Base-by-base conservation (phyloP, 1,140 invertebrate species). In the Lanistes nyassanus region DNA sequence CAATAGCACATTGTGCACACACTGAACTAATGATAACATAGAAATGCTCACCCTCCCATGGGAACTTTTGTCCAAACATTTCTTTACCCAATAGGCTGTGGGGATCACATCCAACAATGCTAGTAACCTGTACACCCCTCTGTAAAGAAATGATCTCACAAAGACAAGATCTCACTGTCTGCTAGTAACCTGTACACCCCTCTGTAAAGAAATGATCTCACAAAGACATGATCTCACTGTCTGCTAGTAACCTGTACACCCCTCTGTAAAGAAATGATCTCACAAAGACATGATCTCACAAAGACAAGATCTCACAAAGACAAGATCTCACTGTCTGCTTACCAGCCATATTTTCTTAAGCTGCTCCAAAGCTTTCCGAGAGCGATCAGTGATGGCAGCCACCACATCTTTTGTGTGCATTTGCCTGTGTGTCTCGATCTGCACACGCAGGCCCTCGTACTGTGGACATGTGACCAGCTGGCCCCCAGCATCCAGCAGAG, bases 301-400 rank as follows among this genome's bases (percentile, higher is more conserved):
- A n/a, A n/a, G n/a, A n/a, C n/a, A n/a, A n/a, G n/a, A n/a, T n/a
- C n/a, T n/a, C n/a, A n/a, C n/a, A n/a, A n/a, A n/a, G n/a, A n/a
- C n/a, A n/a, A n/a, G n/a, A 2, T 23, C 23, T 60, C 56, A 60
- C 42, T 47, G 9, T 47, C 31, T 51, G 69, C 82, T 76, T 76
- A 86, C 85, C 81, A 83, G 76, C 83, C 84, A 87, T 13, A 82
- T 75, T 58, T 84, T 75, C 34, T 69, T 58, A 1, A 87, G 76
- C 34, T 72, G 70, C 60, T 72, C 70, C 67, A 26, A 19, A 82
- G 72, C 16, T 66, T 85, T 85, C 37, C 81, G 82, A 19, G 79
- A 79, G 31, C 83, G 80, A 23, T 82, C 79, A 34, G 67, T 34
- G 23, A 86, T 78, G n/a, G 73, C 73, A n/a, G 81, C 79, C 67